Conservation (phyloP, 2,888 invertebrate genomes). For the Tetramorium bicarinatum region DNA sequence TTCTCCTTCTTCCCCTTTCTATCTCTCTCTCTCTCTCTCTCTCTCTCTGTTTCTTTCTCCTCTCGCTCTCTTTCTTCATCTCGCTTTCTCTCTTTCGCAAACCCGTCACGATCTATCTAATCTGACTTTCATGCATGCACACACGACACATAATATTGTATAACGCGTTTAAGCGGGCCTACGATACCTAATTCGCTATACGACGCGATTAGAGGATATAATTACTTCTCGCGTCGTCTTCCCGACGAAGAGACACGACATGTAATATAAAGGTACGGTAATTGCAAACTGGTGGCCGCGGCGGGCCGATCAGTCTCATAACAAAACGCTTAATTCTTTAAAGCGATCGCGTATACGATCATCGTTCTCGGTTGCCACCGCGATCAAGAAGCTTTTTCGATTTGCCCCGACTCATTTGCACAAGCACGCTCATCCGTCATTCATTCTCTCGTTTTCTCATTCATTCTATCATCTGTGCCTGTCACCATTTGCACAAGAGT, state of each 20-base stretch:
- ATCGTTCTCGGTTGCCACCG: constrained; percentile 57
- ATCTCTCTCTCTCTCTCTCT: constrained; percentile 18
- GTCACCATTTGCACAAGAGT: constrained; percentile 35
- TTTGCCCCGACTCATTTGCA: constrained; percentile 82
- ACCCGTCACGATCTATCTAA: constrained; percentile 48
- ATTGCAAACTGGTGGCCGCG: constrained; percentile 83
- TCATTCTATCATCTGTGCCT: constrained; percentile 26
- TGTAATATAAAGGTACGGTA: constrained; percentile 79
- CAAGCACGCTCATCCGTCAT: constrained; percentile 75
- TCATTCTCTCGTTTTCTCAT: constrained; percentile 54
- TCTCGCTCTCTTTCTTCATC: constrained; percentile 41
- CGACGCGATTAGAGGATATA: constrained; percentile 69
- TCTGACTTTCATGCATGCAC: constrained; percentile 55
- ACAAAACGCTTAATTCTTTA: constrained; percentile 80
- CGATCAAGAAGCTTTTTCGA: constrained; percentile 74
- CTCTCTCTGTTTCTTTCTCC: neutral
- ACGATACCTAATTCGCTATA: constrained; percentile 66
- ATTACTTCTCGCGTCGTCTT: constrained; percentile 64
- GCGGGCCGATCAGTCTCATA: constrained; percentile 85
- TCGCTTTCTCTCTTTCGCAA: constrained; percentile 37
- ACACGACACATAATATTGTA: constrained; percentile 69
- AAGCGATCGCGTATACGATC: constrained; percentile 46
- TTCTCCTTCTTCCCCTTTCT: neutral
- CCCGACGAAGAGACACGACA: constrained; percentile 66
- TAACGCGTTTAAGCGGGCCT: constrained; percentile 60